phyloP scores from a whole-genome alignment of 2,113 vertebrate species.

The Osmerus mordax region DNA sequence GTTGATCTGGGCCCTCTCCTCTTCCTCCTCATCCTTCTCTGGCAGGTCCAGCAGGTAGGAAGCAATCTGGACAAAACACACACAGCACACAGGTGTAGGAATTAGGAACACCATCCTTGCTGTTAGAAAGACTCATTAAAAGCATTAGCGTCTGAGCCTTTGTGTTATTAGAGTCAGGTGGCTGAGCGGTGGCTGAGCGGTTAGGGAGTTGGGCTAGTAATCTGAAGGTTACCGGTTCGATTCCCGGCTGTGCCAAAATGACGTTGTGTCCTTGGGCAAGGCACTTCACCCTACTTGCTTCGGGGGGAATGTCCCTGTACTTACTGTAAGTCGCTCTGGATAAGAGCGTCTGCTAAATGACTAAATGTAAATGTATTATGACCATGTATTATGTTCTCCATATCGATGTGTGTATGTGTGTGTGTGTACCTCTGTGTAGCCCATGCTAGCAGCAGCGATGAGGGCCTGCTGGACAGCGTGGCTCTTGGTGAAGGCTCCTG shows the following conservation, averaged over 20 bases:
- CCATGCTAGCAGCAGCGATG: conserved; percentile 90
- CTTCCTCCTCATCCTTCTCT: conserved; percentile 90
- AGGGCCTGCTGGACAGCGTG: conserved; percentile 93
- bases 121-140: no score
- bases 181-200: no score
- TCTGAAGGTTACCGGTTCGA: no score
- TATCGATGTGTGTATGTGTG: neutral
- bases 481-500: conserved; percentile 83
- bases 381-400: neutral
- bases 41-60: conserved; percentile 92
- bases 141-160: neutral
- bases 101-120: no score
- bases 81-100: neutral
- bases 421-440: conserved; percentile 82
- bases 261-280: no score
- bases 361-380: no score
- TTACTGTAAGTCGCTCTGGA: no score
- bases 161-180: conserved; percentile 14
- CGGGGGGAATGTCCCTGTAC: no score
- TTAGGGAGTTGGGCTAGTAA: no score
- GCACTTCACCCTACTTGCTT: no score
- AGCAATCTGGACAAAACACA: conserved; percentile 75
- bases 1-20: conserved; percentile 91
- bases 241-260: no score
- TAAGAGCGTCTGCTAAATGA: no score